phyloP scores from a whole-genome alignment of 2,797 vertebrate species.

The Pseudochirops cupreus region DNA sequence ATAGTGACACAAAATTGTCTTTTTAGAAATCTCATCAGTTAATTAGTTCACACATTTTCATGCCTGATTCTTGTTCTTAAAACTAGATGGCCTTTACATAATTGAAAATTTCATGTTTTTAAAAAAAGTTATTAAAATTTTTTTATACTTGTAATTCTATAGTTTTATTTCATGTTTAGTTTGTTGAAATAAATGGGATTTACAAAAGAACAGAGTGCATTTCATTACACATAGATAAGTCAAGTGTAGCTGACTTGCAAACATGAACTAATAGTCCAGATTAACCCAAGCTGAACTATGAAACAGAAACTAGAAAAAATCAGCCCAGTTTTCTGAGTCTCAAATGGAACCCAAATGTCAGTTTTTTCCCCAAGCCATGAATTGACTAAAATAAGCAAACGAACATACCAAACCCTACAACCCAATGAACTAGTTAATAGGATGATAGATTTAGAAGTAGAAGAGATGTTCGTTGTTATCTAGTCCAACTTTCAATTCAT shows the following conservation, averaged over 20 bases:
- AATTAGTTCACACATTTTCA: slow-evolving; percentile 73
- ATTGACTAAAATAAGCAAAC: neutral
- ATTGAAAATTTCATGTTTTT: slow-evolving; percentile 56
- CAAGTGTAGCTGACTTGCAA: slow-evolving; percentile 27
- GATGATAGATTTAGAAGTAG: neutral
- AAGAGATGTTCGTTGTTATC: neutral
- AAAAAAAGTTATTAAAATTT: slow-evolving; percentile 41
- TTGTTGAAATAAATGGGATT: slow-evolving; percentile 50
- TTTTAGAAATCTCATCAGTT: slow-evolving; percentile 60
- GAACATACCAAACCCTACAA: neutral
- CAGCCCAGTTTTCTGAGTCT: neutral
- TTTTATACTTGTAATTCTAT: slow-evolving; percentile 56
- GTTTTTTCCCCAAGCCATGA: neutral
- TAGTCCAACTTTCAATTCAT: neutral
- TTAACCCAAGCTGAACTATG: neutral
- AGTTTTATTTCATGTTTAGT: slow-evolving; percentile 43
- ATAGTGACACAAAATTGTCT: slow-evolving; percentile 45
- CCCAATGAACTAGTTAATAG: neutral
- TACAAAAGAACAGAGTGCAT: slow-evolving; percentile 42
- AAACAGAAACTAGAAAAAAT: slow-evolving; percentile 36
- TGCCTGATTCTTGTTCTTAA: slow-evolving; percentile 70
- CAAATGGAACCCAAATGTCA: neutral
- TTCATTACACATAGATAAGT: slow-evolving; percentile 44
- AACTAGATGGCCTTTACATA: slow-evolving; percentile 51
- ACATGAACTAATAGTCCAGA: slow-evolving; percentile 45